Evolutionary conservation across 2,113 vertebrate species (phyloP), one percentile per base, ranked within the genome.

Genomic region (Atrichornis clamosus): DNA sequence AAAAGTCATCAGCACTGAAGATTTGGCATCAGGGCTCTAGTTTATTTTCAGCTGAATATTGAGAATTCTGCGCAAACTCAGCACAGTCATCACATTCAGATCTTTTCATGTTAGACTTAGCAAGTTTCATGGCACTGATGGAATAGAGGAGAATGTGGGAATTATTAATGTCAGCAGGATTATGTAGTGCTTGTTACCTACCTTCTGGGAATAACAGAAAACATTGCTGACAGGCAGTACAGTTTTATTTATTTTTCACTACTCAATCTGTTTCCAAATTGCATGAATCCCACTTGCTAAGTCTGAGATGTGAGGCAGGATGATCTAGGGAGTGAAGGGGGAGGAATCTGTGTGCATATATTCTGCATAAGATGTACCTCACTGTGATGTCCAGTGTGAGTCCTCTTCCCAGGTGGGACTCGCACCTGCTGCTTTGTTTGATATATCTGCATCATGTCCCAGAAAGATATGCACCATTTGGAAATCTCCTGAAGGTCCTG

Each of bases 41-140:
- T 96, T 95, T 88, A 96, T 89, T 97, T 96, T 84, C 70, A 89
- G 65, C 41, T 86, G 93, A 97, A 91, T 94, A 85, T 79, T 83
- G 86, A 96, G 90, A 90, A 93, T 96, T 97, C 93, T 75, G 93
- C 62, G 13, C 91, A 91, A 96, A 67, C 87, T 63, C 89, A 88
- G 80, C 42, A 93, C 56, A 70, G 81, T 84, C 95, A 75, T 95
- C 89, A 90, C 63, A 55, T 62, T 95, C 74, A 58, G 56, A 81
- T 84, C 89, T 92, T 90, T 95, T 89, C 56, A 67, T 59, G 60
- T 84, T 82, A 95, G 87, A 83, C 44, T 63, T 78, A 92, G 87
- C 62, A 70, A 95, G 87, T 93, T 91, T 90, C 81, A 55, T 23
- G 33, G 90, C 62, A 89, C 75, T 88, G 58, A 92, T 6, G 7